Evolutionary conservation across 2,113 vertebrate species (phyloP).

Genomic region (Brachypodius melanocephalos): DNA sequence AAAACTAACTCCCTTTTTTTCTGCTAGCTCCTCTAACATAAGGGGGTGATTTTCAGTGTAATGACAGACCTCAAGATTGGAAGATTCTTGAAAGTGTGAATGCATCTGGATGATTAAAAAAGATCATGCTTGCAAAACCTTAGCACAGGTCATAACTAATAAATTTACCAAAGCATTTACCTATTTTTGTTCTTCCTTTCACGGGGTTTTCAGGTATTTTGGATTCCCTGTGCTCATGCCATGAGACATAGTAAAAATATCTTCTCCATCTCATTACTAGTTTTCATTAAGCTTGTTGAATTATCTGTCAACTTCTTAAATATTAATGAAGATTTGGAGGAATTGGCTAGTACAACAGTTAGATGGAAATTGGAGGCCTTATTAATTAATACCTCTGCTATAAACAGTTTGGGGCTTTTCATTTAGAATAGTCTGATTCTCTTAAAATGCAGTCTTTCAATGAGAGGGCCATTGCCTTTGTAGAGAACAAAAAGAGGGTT

Average conservation of each 20-base stretch:
- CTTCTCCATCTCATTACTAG: neutral
- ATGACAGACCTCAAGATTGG: neutral
- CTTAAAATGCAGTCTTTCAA: neutral
- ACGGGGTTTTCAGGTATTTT: neutral
- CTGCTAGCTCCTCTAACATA: neutral
- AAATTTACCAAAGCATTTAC: neutral
- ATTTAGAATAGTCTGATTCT: neutral
- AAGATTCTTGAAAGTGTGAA: neutral
- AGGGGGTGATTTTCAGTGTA: neutral
- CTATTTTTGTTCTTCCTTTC: neutral
- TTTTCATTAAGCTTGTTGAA: neutral
- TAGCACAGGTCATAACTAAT: neutral
- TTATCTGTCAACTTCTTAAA: neutral
- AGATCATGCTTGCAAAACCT: neutral
- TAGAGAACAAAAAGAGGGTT: neutral
- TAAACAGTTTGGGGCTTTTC: neutral
- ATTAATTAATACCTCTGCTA: neutral
- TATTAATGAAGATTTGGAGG: neutral
- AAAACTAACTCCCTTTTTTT: neutral
- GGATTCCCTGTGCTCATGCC: neutral
- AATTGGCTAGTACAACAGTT: neutral
- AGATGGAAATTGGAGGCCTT: neutral
- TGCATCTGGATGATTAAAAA: neutral
- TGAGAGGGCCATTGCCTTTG: neutral
- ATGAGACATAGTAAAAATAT: neutral